Percentiles rank a stretch among this genome's conserved stretches.
phyloP scores from a whole-genome alignment of 1,140 invertebrate species.

The Tetramorium parvispinum region DNA sequence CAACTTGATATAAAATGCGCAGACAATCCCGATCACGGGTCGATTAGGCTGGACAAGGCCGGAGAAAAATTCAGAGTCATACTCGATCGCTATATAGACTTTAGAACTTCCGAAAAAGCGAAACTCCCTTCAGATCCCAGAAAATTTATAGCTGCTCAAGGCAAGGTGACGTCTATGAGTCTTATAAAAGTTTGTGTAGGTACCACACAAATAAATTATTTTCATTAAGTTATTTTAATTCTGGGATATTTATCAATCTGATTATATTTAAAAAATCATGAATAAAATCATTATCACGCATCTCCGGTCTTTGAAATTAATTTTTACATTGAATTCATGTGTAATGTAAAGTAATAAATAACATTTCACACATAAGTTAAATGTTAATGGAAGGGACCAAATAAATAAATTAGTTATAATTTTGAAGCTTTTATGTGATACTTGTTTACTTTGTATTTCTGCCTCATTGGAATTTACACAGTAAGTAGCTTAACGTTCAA shows the following conservation, averaged over 20 bases:
- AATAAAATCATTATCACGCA: no score
- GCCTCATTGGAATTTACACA: no score
- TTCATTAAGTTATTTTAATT: slow-evolving; percentile 56
- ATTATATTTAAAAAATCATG: no score
- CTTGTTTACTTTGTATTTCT: no score
- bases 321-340: no score
- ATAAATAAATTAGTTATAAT: no score
- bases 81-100: slow-evolving; percentile 91
- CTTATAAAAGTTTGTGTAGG: slow-evolving; percentile 92
- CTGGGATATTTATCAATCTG: not conserved
- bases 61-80: slow-evolving; percentile 93
- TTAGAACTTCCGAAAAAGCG: slow-evolving; percentile 89
- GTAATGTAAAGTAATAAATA: no score
- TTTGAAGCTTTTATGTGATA: no score
- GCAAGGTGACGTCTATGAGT: slow-evolving; percentile 96
- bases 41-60: slow-evolving; percentile 91
- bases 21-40: slow-evolving; percentile 95
- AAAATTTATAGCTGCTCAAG: slow-evolving; percentile 86
- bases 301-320: no score
- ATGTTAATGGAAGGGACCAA: no score
- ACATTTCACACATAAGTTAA: no score
- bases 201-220: not conserved
- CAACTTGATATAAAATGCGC: slow-evolving; percentile 89
- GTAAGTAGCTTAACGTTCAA: no score
- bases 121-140: slow-evolving; percentile 87